Evolutionary conservation across 2,888 invertebrate genomes (phyloP).

Genomic region (Drosophila rellima): DNA sequence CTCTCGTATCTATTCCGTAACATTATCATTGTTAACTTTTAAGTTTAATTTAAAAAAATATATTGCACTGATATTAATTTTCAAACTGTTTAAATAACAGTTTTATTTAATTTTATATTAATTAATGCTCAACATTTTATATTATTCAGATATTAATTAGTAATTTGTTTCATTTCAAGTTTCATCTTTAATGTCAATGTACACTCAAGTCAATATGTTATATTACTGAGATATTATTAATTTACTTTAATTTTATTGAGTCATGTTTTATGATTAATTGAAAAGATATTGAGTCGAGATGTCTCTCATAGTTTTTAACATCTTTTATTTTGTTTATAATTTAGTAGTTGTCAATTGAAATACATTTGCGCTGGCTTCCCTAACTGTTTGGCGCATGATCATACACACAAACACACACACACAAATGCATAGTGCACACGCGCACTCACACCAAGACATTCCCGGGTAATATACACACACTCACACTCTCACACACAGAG

Average conservation of each 20-base stretch:
- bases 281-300: constrained; percentile 7
- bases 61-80: not conserved
- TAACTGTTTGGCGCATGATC: constrained; percentile 69
- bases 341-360: constrained; percentile 68
- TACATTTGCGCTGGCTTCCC: constrained; percentile 53
- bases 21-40: not conserved
- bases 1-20: not conserved
- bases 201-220: too few relatives aligned
- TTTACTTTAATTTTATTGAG: not conserved
- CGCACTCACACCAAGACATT: constrained; percentile 60
- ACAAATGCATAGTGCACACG: constrained; percentile 60
- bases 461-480: constrained; percentile 26
- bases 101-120: too few relatives aligned
- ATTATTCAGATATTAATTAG: too few relatives aligned
- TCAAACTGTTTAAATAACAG: not conserved
- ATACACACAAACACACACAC: constrained; percentile 32
- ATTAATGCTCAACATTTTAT: too few relatives aligned
- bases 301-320: constrained; percentile 12
- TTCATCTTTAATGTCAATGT: too few relatives aligned
- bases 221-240: too few relatives aligned
- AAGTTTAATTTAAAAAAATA: too few relatives aligned
- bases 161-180: too few relatives aligned
- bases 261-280: constrained; percentile 17
- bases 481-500: constrained; percentile 16
- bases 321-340: constrained; percentile 62